A percentile compares a stretch with the other conserved stretches of the same genome.
These are phyloP conservation scores for Nomia melanderi DNA, from an alignment of 1,140 invertebrate species.

Conservation along the genomic window DNA sequence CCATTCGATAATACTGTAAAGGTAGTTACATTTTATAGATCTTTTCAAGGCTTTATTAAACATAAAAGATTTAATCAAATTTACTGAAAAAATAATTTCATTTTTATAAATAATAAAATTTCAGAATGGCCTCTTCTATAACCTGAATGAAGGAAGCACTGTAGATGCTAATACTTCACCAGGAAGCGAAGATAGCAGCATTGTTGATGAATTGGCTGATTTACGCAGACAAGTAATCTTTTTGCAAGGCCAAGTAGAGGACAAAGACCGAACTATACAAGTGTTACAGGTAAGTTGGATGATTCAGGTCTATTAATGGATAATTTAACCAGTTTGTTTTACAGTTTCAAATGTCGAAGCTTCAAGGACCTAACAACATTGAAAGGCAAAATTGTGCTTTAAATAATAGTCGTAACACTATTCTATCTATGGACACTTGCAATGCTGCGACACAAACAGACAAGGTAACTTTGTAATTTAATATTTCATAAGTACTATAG, in stretches of 20 bases:
- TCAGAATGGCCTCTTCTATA: constrained; percentile 89
- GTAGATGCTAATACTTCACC: constrained; percentile 73
- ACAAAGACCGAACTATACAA: constrained; percentile 86
- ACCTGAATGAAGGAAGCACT: constrained; percentile 80
- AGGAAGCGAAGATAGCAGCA: constrained; percentile 78
- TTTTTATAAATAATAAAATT: not conserved
- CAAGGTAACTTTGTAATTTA: constrained; percentile 79
- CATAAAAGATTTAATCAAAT: not conserved
- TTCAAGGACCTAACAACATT: constrained; percentile 70
- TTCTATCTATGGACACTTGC: constrained; percentile 72
- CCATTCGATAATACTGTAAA: constrained; percentile 88
- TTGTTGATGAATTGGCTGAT: constrained; percentile 87
- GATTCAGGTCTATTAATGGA: not conserved
- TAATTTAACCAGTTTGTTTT: constrained; percentile 30
- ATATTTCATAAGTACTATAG: not conserved
- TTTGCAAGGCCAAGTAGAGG: constrained; percentile 88
- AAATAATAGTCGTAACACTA: constrained; percentile 52
- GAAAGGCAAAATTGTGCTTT: constrained; percentile 64
- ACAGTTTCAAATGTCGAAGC: constrained; percentile 76
- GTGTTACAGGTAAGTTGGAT: constrained; percentile 83
- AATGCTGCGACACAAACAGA: constrained; percentile 89
- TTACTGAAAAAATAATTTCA: not conserved
- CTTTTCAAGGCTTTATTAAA: not conserved
- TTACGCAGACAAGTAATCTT: constrained; percentile 89
- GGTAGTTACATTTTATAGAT: constrained; percentile 72